Evolutionary conservation across 2,888 invertebrate genomes (phyloP), one percentile per base, ranked within the genome.

Genomic region (Hesperia comma): DNA sequence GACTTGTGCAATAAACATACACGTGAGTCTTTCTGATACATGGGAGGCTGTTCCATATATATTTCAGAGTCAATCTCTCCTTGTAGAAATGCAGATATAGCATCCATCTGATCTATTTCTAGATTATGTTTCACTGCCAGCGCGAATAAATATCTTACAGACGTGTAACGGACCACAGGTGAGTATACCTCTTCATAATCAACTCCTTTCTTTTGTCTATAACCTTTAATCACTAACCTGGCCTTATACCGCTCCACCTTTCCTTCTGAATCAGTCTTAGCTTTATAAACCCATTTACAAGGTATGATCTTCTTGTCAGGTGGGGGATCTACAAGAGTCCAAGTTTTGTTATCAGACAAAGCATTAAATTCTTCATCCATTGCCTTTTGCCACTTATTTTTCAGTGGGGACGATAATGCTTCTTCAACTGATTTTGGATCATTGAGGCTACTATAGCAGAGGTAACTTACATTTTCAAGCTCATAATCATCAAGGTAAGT

Each of bases 221-320:
- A 72, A 0, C 72, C 71, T 70, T 73, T 75, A 10, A 71, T 69
- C 1, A 71, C 71, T 0, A 74, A 49, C 57, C 71, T 62, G 0
- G 71, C 72, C 43, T 72, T 74, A 15, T 68, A 70, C n/a, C 60
- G 33, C 0, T 46, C 41, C 1, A 72, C 54, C 8, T 66, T 60
- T n/a, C 70, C 73, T 37, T 56, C 17, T 26, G 43, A 61, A 61
- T 73, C 62, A 5, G 54, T 67, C 51, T 74, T 75, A 0, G 66
- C 70, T 51, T 74, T 73, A 43, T 49, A 75, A 12, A 74, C 72
- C 73, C 73, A 73, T 56, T 73, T 74, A 21, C 71, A 70, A 14
- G 71, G 73, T 61, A 72, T 62, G 4, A 62, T 60, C 12, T 58
- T 70, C 58, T 72, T 74, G 2, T 51, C 56, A 26, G 43, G 0